phyloP scores from a whole-genome alignment of 2,888 invertebrate genomes.

The Torymus tubicola region DNA sequence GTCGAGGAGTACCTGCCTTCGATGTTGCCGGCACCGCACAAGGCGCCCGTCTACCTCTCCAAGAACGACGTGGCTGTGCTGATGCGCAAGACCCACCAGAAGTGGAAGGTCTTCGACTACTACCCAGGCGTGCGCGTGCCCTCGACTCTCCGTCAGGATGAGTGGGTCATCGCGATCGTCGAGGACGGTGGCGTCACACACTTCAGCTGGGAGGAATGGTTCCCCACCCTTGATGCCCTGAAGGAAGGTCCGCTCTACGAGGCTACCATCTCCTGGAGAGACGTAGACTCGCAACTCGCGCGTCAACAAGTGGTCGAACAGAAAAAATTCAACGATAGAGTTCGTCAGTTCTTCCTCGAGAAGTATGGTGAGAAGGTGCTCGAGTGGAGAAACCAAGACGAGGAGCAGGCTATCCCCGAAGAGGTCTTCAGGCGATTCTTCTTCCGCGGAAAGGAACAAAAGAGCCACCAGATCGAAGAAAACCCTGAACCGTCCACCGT shows the following conservation, averaged over 20 bases:
- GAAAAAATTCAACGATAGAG: conserved; percentile 69
- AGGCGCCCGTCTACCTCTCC: conserved; percentile 67
- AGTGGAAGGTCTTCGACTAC: conserved; percentile 69
- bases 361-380: conserved; percentile 71
- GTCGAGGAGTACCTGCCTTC: conserved; percentile 72
- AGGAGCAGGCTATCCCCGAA: conserved; percentile 68
- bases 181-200: conserved; percentile 70
- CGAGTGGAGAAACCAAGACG: conserved; percentile 69
- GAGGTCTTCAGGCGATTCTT: conserved; percentile 71
- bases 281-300: conserved; percentile 67
- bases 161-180: conserved; percentile 71
- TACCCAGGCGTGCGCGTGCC: conserved; percentile 67
- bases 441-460: conserved; percentile 67
- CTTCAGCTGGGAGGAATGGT: conserved; percentile 72
- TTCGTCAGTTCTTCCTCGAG: conserved; percentile 70
- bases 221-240: conserved; percentile 69
- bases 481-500: conserved; percentile 64
- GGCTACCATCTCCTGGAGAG: conserved; percentile 72
- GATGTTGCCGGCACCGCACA: conserved; percentile 70
- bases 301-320: conserved; percentile 68
- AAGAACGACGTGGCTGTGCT: conserved; percentile 71
- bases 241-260: conserved; percentile 71
- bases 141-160: conserved; percentile 64
- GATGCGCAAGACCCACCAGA: conserved; percentile 65
- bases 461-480: conserved; percentile 61